These are phyloP conservation scores for Sorex maritimensis DNA, from an alignment of 2,797 vertebrate genomes.

Conservation along the genomic window DNA sequence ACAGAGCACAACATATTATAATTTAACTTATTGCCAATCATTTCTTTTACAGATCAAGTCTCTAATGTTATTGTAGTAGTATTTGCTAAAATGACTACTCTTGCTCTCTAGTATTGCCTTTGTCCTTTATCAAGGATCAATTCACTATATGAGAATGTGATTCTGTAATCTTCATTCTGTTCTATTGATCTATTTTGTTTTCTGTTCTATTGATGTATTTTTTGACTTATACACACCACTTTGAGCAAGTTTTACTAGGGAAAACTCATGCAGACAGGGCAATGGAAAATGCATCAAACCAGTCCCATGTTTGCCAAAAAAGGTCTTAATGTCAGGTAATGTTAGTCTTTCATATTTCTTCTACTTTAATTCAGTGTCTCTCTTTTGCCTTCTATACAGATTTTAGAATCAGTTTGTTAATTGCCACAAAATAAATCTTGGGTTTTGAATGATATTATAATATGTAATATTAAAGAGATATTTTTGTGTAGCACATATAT, in stretches of 20 bases:
- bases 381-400: background rate
- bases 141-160: background rate
- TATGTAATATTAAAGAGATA: no score
- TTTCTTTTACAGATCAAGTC: no score
- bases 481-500: no score
- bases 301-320: no score
- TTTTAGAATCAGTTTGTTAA: constrained; percentile 13
- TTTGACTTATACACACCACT: no score
- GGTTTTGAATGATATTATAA: background rate
- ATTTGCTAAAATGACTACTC: background rate
- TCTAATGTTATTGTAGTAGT: background rate
- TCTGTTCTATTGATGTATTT: background rate
- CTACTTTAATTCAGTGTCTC: background rate
- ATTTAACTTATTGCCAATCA: no score
- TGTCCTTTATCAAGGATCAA: background rate
- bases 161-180: background rate
- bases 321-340: background rate
- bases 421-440: background rate
- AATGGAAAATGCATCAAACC: no score
- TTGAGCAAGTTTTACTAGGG: no score
- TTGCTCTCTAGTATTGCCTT: background rate
- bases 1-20: no score
- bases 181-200: background rate
- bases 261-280: no score
- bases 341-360: background rate